Conservation (phyloP, 2,888 invertebrate species). For the Parnassius apollo region DNA sequence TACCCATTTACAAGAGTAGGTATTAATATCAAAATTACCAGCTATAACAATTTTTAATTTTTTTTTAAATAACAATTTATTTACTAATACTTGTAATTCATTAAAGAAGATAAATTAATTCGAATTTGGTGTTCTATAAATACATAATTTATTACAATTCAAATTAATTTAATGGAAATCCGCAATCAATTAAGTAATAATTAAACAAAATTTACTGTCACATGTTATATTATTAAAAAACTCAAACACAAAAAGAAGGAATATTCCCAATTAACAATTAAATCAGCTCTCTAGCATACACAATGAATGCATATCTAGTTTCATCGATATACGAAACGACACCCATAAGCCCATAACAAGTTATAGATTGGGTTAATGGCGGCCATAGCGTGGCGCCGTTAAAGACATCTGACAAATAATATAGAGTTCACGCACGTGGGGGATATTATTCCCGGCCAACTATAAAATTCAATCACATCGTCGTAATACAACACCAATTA, state of each 20-base stretch:
- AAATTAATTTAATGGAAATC: no score
- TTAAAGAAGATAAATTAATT: no score
- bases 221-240: background rate
- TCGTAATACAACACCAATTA: conserved; percentile 6
- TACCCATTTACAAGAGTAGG: no score
- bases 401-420: conserved; percentile 38
- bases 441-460: conserved; percentile 16
- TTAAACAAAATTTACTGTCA: no score
- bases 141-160: no score
- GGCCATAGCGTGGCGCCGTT: conserved; percentile 27
- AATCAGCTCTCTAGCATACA: background rate
- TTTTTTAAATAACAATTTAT: no score
- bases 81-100: no score
- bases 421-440: conserved; percentile 36
- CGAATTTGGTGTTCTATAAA: no score
- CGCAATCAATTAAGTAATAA: no score
- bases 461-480: conserved; percentile 28
- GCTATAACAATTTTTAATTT: no score
- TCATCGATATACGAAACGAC: background rate
- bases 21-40: no score
- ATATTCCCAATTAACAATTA: no score
- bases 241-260: background rate
- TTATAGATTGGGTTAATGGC: conserved; percentile 10
- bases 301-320: conserved; percentile 5
- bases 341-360: conserved; percentile 10